Evolutionary conservation across 2,113 vertebrate species (phyloP).

Genomic region (Plotosus lineatus): DNA sequence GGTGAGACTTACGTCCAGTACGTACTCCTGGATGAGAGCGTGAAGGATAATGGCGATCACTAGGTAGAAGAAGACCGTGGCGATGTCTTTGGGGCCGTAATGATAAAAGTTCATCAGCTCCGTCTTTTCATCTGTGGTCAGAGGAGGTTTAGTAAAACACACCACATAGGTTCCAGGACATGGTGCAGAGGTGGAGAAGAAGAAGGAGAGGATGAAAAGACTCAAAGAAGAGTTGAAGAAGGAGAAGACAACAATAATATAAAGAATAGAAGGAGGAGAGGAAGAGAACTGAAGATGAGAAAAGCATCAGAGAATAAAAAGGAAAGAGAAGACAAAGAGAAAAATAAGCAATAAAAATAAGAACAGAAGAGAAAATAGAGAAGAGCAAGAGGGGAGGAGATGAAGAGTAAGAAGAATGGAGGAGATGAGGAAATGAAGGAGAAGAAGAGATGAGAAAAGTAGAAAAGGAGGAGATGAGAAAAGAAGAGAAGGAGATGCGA

Average conservation of each 20-base stretch:
- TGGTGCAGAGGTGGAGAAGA: too few species aligned
- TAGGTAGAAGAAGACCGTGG: slow-evolving; percentile 82
- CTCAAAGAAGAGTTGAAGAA: too few species aligned
- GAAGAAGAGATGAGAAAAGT: too few species aligned
- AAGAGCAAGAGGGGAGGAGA: not conserved
- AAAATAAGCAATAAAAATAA: too few species aligned
- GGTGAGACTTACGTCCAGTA: slow-evolving; percentile 58
- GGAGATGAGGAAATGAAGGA: not conserved
- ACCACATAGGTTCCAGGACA: too few species aligned
- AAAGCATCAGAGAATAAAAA: too few species aligned
- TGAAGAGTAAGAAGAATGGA: too few species aligned
- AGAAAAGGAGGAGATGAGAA: not conserved
- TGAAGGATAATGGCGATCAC: slow-evolving; percentile 81
- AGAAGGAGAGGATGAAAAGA: not conserved
- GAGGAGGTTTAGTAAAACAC: not conserved
- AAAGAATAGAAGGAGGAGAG: too few species aligned
- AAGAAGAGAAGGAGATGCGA: not conserved
- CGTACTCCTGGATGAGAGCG: slow-evolving; percentile 79
- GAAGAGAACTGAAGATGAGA: not conserved
- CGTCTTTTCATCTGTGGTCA: slow-evolving; percentile 67
- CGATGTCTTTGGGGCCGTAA: slow-evolving; percentile 79
- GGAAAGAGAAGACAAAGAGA: not conserved
- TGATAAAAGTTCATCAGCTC: slow-evolving; percentile 76
- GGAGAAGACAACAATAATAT: not conserved
- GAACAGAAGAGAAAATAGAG: not conserved